Evolutionary conservation across 2,797 vertebrate species (phyloP).

Genomic region (Euthynnus affinis): DNA sequence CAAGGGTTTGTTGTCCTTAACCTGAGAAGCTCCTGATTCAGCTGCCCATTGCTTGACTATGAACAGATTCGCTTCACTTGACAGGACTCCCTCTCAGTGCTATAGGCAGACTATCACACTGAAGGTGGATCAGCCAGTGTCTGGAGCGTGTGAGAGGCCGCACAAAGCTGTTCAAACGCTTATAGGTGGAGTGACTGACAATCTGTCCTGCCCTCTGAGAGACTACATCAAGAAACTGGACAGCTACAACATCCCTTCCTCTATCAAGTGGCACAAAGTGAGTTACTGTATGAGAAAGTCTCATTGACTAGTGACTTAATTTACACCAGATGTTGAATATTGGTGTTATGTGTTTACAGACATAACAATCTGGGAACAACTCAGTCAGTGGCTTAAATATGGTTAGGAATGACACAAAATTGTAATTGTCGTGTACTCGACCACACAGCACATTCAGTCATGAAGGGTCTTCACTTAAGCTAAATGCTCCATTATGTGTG

Average conservation of each 20-base stretch:
- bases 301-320: not conserved
- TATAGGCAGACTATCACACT: slow-evolving; percentile 74
- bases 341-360: not conserved
- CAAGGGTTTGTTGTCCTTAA: not conserved
- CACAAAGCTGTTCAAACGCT: slow-evolving; percentile 71
- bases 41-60: not conserved
- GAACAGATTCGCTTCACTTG: not conserved
- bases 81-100: slow-evolving; percentile 85
- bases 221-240: slow-evolving; percentile 76
- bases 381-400: too few relatives aligned
- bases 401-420: too few relatives aligned
- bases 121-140: slow-evolving; percentile 75
- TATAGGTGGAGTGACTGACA: slow-evolving; percentile 47
- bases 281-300: slow-evolving; percentile 38
- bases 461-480: too few relatives aligned
- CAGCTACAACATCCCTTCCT: slow-evolving; percentile 75
- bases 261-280: slow-evolving; percentile 91
- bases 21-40: too few relatives aligned
- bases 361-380: not conserved
- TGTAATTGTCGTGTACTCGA: not conserved
- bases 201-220: slow-evolving; percentile 85
- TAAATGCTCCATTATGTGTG: not conserved
- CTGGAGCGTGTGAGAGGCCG: slow-evolving; percentile 80
- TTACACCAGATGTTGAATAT: not conserved
- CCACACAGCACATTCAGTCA: not conserved